These are phyloP conservation scores for Phoenicopterus ruber DNA, from an alignment of 2,113 vertebrate genomes.

Conservation along the genomic window DNA sequence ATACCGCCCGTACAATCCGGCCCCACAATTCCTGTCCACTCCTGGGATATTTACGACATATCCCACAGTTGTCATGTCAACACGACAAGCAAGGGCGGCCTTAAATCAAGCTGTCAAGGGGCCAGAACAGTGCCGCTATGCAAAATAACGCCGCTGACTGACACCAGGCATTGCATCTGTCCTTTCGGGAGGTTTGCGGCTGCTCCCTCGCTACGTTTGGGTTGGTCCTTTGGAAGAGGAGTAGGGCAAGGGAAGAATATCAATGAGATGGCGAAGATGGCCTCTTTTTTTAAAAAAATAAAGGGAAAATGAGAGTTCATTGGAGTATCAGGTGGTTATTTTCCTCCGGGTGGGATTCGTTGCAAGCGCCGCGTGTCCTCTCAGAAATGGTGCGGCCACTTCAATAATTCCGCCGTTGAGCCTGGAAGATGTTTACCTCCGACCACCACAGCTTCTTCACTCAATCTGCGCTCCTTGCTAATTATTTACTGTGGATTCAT, in stretches of 20 bases:
- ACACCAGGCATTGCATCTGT: constrained; percentile 62
- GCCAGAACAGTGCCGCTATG: constrained; percentile 46
- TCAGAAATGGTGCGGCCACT: neutral
- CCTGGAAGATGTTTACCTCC: neutral
- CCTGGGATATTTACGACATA: constrained; percentile 76
- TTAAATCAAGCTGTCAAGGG: constrained; percentile 74
- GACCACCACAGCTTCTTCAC: neutral
- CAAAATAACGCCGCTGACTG: constrained; percentile 59
- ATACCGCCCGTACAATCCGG: constrained; percentile 68
- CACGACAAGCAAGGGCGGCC: constrained; percentile 36
- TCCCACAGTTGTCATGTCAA: constrained; percentile 78
- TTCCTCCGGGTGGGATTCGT: neutral
- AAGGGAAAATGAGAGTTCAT: neutral
- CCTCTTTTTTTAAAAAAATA: neutral
- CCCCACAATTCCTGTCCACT: constrained; percentile 71
- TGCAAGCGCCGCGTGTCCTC: neutral
- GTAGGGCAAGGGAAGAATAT: constrained; percentile 39
- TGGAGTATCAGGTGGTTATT: neutral
- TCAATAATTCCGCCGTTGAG: neutral
- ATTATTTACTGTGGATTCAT: too few relatives aligned
- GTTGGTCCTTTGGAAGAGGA: neutral
- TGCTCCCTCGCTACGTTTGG: neutral
- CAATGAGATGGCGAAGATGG: constrained; percentile 25
- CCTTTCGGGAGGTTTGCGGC: constrained; percentile 15
- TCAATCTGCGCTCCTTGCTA: accelerated